Evolutionary conservation across 2,888 invertebrate genomes (phyloP), one percentile per base, ranked within the genome.

Genomic region (Parnassius smintheus): DNA sequence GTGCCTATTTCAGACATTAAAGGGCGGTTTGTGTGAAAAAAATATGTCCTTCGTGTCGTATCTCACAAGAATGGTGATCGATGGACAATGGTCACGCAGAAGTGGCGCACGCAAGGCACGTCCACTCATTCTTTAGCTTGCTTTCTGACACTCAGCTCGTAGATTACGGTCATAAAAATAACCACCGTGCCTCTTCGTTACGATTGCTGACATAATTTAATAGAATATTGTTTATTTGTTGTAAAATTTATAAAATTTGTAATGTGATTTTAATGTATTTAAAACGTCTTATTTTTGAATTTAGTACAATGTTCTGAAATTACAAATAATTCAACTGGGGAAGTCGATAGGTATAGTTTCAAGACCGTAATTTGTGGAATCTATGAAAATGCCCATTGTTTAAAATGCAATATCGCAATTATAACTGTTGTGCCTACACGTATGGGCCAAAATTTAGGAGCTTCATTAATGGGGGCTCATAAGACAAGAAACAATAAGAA

Each of bases 1-100:
- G 64, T 66, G 60, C 66, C 67, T 67, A 70, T 67, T 70, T 69
- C 59, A 65, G 59, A 62, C 58, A 64, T 59, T 68, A 65, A 70
- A 67, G 67, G 66, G 66, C 66, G 62, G 66, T 78, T 79, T 75
- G 82, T 81, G 80, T 82, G 76, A 82, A 85, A 84, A 86, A 87
- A 80, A 72, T 64, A 65, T 84, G 85, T 85, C 85, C 78, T 82
- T 81, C 77, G 75, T 75, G 78, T 80, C 79, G 82, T 84, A 84
- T 83, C 85, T 85, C 75, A 75, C 78, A 80, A 80, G 81, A 79
- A 75, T 71, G 64, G 77, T 89, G 88, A 89, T 89, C 85, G 81
- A 89, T 85, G 81, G 80, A 65, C 74, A 66, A 61, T 69, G 81
- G 86, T 86, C 89, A 89, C 89, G 89, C 82, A 83, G 80, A 60